Evolutionary conservation across 2,888 invertebrate genomes (phyloP).

Genomic region (Allolobophora icterica): DNA sequence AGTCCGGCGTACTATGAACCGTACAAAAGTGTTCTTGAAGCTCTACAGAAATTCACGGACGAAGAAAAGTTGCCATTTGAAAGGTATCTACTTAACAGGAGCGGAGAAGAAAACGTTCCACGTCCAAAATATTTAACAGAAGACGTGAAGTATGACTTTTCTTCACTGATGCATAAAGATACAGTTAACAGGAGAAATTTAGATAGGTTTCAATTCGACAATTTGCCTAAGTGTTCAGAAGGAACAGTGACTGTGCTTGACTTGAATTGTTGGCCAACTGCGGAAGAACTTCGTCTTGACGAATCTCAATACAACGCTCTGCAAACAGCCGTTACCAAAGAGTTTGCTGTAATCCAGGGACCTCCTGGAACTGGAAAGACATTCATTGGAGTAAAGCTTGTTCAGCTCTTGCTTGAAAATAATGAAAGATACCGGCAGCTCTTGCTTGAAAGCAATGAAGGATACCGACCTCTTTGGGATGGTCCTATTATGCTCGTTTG

Average conservation of each 20-base stretch:
- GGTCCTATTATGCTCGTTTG: conserved; percentile 76
- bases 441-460: conserved; percentile 70
- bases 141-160: conserved; percentile 28
- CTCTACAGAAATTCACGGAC: conserved; percentile 71
- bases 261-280: conserved; percentile 49
- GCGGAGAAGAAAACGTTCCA: neutral
- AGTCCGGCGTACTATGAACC: conserved; percentile 81
- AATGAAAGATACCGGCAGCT: conserved; percentile 67
- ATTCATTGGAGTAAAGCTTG: conserved; percentile 51
- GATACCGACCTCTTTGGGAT: conserved; percentile 41
- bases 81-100: conserved; percentile 71
- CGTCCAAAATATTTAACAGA: conserved; percentile 15
- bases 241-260: conserved; percentile 30
- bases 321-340: conserved; percentile 51
- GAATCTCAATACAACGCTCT: conserved; percentile 52
- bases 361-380: conserved; percentile 55
- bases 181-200: neutral
- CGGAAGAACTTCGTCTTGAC: conserved; percentile 50
- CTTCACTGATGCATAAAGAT: neutral
- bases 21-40: conserved; percentile 75
- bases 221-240: neutral
- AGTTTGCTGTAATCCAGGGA: conserved; percentile 58
- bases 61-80: conserved; percentile 72
- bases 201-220: neutral
- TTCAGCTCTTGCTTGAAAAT: conserved; percentile 72